Evolutionary conservation across 2,797 vertebrate species (phyloP), one percentile per base, ranked within the genome.

Genomic region (Setipinna tenuifilis): DNA sequence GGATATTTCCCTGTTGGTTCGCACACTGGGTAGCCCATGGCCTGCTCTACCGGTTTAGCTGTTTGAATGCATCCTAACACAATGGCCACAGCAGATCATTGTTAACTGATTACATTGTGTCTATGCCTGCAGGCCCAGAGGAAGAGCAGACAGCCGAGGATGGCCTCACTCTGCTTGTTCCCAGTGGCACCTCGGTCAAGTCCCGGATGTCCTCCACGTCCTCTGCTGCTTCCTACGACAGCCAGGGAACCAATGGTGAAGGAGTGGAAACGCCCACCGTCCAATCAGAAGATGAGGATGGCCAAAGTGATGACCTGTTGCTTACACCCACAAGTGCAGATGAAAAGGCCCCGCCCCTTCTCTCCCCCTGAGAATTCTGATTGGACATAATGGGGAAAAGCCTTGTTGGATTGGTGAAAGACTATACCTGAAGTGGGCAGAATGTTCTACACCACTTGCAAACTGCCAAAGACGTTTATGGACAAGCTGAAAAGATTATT

Each of bases 171-270:
- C 93, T 94, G 58, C 95, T 94, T 23, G 93, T 95, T 88, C 94
- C 96, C 16, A 92, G 85, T 0, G 3, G 93, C 83, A 91, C 94
- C 0, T 96, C 97, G 9, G 90, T 92, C 59, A 97, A 96, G 88
- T 96, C 96, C 21, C 95, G 97, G 59, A 94, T 96, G 89, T 98
- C 97, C 62, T 98, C 96, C 0, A 97, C 97, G 46, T 98, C 97
- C 0, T 97, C 96, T 68, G 93, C 91, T 78, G 97, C 96, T 61
- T 97, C 96, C 87, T 92, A 92, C n/a, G 96, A 96, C 87, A 98
- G 97, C 91, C 95, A 97, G 91, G 95, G 92, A 86, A 92, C 91
- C 86, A 96, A 94, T 0, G 94, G 96, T 50, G 95, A 95, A 0
- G 95, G 96, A 54, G 91, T 90, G 0, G 94, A 96, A 86, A 97